phyloP scores from a whole-genome alignment of 2,113 vertebrate genomes.

The Indri indri region DNA sequence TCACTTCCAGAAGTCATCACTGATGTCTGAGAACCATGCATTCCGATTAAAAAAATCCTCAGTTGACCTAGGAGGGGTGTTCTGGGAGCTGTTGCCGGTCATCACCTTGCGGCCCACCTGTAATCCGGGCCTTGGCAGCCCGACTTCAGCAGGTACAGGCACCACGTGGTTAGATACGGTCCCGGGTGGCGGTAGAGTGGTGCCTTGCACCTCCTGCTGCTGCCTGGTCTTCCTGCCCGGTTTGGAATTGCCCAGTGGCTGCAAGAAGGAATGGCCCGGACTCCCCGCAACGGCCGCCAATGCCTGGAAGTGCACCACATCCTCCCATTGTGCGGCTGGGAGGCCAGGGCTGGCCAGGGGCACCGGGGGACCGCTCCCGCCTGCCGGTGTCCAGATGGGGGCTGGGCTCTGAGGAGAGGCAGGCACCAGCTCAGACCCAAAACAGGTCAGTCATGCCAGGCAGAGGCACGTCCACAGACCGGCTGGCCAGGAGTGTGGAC shows the following conservation, averaged over 20 bases:
- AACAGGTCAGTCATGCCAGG: not conserved
- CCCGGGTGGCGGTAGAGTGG: not conserved
- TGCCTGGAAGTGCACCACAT: not conserved
- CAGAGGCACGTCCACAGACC: not conserved
- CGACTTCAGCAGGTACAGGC: not conserved
- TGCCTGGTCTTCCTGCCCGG: accelerated
- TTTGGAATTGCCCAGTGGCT: not conserved
- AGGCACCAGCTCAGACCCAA: not conserved
- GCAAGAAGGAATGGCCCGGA: accelerated
- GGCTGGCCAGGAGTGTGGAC: not conserved
- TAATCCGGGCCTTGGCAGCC: not conserved
- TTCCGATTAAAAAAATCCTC: not conserved
- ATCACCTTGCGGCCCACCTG: accelerated
- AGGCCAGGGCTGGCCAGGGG: not conserved
- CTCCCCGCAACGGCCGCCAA: not conserved
- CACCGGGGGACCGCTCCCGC: not conserved
- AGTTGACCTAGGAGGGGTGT: not conserved
- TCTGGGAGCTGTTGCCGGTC: not conserved
- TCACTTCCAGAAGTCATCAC: not conserved
- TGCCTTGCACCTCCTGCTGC: accelerated
- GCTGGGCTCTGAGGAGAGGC: not conserved
- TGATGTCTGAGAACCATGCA: not conserved
- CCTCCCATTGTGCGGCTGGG: accelerated
- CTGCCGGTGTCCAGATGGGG: not conserved
- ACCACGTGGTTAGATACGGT: not conserved